Conservation (phyloP, 2,888 invertebrate genomes). For the Drosophila picticornis region DNA sequence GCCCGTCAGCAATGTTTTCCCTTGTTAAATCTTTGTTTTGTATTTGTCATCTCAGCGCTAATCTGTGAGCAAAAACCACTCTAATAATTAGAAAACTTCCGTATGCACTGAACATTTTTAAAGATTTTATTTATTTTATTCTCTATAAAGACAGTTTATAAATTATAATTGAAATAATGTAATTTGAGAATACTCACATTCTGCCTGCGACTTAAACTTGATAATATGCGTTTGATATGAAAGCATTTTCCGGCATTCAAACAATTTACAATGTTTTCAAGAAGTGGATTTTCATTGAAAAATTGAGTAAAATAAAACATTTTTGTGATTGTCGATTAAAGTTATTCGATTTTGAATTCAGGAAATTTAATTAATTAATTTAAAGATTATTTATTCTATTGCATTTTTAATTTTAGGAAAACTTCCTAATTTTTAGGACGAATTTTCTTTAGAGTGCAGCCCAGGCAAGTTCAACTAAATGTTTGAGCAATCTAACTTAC, state of each 20-base stretch:
- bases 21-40: not conserved
- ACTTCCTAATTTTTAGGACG: rapidly evolving
- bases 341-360: not conserved
- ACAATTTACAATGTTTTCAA: not conserved
- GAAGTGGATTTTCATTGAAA: not conserved
- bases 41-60: conserved; percentile 45
- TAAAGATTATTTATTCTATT: not conserved
- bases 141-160: not conserved
- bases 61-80: not conserved
- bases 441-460: not conserved
- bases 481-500: conserved; percentile 47
- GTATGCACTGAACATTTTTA: not conserved
- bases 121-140: not conserved
- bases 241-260: not conserved
- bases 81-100: not conserved
- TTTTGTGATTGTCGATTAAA: not conserved
- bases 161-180: not conserved
- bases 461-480: conserved; percentile 44
- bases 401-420: not conserved
- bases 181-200: not conserved
- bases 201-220: not conserved
- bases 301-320: not conserved
- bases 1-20: not conserved
- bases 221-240: not conserved
- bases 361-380: not conserved